A percentile compares a stretch with the other conserved stretches of the same genome.
phyloP scores from a whole-genome alignment of 1,140 invertebrate genomes.

The Augochlora pura region DNA sequence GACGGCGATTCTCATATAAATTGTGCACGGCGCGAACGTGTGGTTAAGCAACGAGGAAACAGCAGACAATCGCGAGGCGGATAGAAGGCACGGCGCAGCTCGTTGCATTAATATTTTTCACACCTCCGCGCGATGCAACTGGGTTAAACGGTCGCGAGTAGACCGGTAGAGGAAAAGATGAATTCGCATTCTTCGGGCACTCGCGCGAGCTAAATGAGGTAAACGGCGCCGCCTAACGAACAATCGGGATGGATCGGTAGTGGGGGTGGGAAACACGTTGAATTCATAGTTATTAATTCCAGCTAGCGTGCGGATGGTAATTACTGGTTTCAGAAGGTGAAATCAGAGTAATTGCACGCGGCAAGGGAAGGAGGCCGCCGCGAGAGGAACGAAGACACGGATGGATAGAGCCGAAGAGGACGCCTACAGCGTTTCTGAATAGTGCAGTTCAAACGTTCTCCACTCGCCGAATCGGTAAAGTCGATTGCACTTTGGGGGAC shows the following conservation, averaged over 20 bases:
- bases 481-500: slow-evolving; percentile 45
- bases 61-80: too few relatives aligned
- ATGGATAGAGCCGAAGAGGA: slow-evolving; percentile 5
- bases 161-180: too few relatives aligned
- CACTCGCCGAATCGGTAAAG: slow-evolving; percentile 32
- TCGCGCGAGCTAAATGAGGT: too few relatives aligned
- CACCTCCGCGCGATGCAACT: too few relatives aligned
- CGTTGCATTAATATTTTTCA: too few relatives aligned
- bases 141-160: too few relatives aligned
- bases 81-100: too few relatives aligned
- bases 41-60: too few relatives aligned
- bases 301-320: slow-evolving; percentile 17
- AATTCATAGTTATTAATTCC: slow-evolving; percentile 38
- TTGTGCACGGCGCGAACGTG: too few relatives aligned
- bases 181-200: neutral
- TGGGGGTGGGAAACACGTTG: neutral
- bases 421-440: slow-evolving; percentile 27
- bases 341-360: slow-evolving; percentile 41
- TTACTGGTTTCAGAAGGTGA: slow-evolving; percentile 28
- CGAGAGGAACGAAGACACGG: neutral
- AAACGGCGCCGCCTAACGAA: too few relatives aligned
- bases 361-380: neutral
- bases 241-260: neutral
- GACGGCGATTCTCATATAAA: too few relatives aligned
- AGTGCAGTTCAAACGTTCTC: slow-evolving; percentile 19